These are phyloP conservation scores for Drosophila lacteicornis DNA, from an alignment of 1,140 invertebrate species.

Conservation along the genomic window DNA sequence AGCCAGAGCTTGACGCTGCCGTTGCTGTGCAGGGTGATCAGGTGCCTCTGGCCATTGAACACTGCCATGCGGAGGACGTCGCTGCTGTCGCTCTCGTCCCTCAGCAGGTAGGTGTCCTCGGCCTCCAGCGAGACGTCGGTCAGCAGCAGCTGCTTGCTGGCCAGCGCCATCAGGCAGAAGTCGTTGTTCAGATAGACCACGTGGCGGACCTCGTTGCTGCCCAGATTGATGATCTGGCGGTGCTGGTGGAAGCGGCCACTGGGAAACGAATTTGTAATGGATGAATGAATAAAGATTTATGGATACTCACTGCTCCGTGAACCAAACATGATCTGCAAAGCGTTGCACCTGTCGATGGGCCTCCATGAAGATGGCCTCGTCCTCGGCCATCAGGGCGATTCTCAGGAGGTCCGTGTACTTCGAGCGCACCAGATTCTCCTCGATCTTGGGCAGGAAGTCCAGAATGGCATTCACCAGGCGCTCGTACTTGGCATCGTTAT, in stretches of 20 bases:
- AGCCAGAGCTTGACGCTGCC: conserved; percentile 73
- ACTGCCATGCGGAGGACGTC: conserved; percentile 43
- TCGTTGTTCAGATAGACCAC: conserved; percentile 63
- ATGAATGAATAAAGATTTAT: neutral
- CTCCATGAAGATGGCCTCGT: conserved; percentile 80
- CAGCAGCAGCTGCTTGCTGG: conserved; percentile 50
- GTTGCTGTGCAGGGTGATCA: conserved; percentile 65
- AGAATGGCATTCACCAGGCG: conserved; percentile 84
- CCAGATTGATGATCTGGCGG: conserved; percentile 71
- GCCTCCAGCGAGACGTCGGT: conserved; percentile 67
- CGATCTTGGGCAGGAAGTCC: conserved; percentile 85
- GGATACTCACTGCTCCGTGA: conserved; percentile 66
- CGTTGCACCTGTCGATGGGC: conserved; percentile 80
- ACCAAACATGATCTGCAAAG: conserved; percentile 69
- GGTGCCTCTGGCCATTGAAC: conserved; percentile 58
- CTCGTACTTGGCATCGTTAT: conserved; percentile 58
- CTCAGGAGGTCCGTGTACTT: conserved; percentile 85
- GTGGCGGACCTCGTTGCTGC: conserved; percentile 40
- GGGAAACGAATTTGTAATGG: neutral
- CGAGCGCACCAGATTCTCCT: conserved; percentile 71
- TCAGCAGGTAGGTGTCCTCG: conserved; percentile 47
- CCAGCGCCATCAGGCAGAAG: conserved; percentile 61
- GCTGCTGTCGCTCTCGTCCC: conserved; percentile 39
- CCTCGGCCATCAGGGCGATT: conserved; percentile 84
- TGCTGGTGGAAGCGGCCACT: conserved; percentile 78